These are phyloP conservation scores for Oryctes rhinoceros DNA, from an alignment of 1,140 invertebrate species.

Conservation along the genomic window DNA sequence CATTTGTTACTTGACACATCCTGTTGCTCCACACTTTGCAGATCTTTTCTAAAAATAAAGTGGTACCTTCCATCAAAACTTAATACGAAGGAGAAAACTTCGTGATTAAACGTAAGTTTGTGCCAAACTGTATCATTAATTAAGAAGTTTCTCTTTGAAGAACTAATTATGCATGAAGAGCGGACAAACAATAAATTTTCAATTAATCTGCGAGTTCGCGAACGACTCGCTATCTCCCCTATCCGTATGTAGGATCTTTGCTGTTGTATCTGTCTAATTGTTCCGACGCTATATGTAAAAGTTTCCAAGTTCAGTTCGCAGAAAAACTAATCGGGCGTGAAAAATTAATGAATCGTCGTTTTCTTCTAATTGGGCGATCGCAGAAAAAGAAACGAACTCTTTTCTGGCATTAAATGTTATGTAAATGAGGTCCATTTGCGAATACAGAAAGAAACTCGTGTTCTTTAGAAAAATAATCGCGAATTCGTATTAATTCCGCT, in stretches of 20 bases:
- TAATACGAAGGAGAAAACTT: neutral
- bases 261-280: neutral
- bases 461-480: too few relatives aligned
- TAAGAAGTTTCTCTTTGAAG: neutral
- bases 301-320: neutral
- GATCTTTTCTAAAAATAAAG: too few relatives aligned
- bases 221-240: neutral
- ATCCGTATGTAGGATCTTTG: neutral
- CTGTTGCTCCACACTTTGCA: too few relatives aligned
- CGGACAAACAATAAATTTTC: neutral
- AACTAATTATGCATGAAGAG: slow-evolving; percentile 19
- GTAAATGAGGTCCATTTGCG: neutral
- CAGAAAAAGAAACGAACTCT: neutral
- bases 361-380: neutral
- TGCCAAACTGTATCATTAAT: neutral
- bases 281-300: neutral
- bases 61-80: too few relatives aligned
- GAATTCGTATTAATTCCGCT: too few relatives aligned
- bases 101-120: neutral
- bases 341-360: neutral
- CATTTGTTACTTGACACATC: too few relatives aligned
- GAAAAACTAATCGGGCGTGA: neutral
- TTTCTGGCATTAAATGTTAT: neutral
- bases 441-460: neutral
- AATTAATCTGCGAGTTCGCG: neutral